These are phyloP conservation scores for Phyllotreta striolata DNA, from an alignment of 2,888 invertebrate species.

Conservation along the genomic window DNA sequence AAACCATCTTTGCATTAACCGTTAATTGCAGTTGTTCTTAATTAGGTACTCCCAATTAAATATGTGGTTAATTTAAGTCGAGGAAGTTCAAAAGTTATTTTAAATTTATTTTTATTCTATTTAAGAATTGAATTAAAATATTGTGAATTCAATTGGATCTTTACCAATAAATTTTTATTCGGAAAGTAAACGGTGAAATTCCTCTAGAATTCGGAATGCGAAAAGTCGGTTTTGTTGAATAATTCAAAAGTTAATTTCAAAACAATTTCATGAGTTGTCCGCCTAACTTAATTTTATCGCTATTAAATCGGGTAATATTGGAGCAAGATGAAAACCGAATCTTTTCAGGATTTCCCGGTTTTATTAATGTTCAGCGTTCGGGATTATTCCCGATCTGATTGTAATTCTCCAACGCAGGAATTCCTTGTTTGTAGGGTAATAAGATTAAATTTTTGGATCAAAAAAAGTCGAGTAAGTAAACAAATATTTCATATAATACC, in stretches of 20 bases:
- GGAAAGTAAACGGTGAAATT: too few species aligned
- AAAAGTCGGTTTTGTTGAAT: slow-evolving; percentile 17
- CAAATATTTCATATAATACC: background rate
- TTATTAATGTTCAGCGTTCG: slow-evolving; percentile 26
- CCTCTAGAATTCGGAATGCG: slow-evolving; percentile 7
- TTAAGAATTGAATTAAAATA: too few species aligned
- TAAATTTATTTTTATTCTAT: too few species aligned
- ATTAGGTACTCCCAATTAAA: too few species aligned
- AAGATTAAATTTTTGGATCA: background rate
- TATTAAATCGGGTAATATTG: slow-evolving; percentile 16
- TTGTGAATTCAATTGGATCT: too few species aligned
- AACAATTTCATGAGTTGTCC: slow-evolving; percentile 28
- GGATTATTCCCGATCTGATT: slow-evolving; percentile 26
- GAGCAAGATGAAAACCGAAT: slow-evolving; percentile 24
- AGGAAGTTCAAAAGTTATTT: too few species aligned
- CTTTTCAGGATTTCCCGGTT: slow-evolving; percentile 22
- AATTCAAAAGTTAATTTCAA: slow-evolving; percentile 31
- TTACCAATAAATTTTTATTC: too few species aligned
- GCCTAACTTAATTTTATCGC: slow-evolving; percentile 24
- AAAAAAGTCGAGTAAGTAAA: slow-evolving; percentile 1
- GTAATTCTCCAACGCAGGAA: slow-evolving; percentile 11
- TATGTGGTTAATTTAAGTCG: too few species aligned
- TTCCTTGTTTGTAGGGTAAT: slow-evolving; percentile 12
- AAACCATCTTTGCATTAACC: too few species aligned
- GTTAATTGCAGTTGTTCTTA: too few species aligned